A percentile compares a stretch with the other conserved stretches of the same genome.
phyloP scores from a whole-genome alignment of 2,113 vertebrate genomes.

The Mormyrus lacerda region DNA sequence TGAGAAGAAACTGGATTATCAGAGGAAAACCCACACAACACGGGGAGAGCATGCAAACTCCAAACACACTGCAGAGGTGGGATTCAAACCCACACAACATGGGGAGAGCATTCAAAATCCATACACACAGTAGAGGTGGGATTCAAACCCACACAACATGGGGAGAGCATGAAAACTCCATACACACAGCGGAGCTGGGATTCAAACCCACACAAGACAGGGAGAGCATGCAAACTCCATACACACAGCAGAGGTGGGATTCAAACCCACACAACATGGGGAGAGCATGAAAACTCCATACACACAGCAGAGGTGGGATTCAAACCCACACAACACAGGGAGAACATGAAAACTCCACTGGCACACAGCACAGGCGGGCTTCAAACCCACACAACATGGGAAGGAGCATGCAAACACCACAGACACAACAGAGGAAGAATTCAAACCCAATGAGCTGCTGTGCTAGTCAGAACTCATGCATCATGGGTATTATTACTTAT shows the following conservation, averaged over 20 bases:
- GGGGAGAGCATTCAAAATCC: no score
- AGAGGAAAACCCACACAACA: neutral
- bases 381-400: neutral
- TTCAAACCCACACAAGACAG: neutral
- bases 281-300: rapidly evolving
- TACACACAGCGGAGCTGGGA: neutral
- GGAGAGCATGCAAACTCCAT: neutral
- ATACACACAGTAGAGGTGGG: no score
- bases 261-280: neutral
- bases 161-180: neutral
- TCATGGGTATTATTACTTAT: neutral
- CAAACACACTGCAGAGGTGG: no score
- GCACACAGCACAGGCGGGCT: neutral
- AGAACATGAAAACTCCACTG: neutral
- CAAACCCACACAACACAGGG: neutral
- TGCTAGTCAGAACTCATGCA: neutral
- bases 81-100: no score
- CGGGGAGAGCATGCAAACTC: no score
- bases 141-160: neutral
- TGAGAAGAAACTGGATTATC: neutral
- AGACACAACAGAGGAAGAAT: neutral
- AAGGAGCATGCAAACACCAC: neutral
- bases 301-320: neutral
- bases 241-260: neutral
- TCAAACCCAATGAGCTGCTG: neutral